A percentile compares a stretch with the other conserved stretches of the same genome.
These are phyloP conservation scores for Stercorarius parasiticus DNA, from an alignment of 2,113 vertebrate genomes.

Conservation along the genomic window DNA sequence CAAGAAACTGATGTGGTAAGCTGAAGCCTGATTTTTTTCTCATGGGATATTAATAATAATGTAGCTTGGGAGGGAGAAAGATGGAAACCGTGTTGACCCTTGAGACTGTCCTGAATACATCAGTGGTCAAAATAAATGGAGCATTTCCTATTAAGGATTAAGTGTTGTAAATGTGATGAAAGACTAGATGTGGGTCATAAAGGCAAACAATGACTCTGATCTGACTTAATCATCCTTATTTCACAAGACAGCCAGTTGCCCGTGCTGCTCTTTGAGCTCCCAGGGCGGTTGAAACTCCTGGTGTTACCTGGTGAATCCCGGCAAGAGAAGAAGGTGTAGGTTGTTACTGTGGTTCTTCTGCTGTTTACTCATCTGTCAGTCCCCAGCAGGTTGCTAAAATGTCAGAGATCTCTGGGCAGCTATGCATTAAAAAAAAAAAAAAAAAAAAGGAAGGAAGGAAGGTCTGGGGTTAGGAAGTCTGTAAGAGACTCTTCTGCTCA, in stretches of 20 bases:
- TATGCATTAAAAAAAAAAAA: not conserved
- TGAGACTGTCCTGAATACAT: slow-evolving; percentile 1
- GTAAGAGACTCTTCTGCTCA: not conserved
- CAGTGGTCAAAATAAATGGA: slow-evolving; percentile 25
- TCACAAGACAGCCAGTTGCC: not conserved
- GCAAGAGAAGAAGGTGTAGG: not conserved
- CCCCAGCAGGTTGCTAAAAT: not conserved
- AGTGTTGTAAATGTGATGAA: slow-evolving; percentile 32
- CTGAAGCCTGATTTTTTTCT: slow-evolving; percentile 7
- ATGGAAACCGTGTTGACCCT: not conserved
- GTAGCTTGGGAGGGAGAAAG: slow-evolving; percentile 7
- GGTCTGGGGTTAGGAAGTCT: not conserved
- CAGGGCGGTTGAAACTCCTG: not conserved
- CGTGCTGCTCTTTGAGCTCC: not conserved
- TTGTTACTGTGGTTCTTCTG: not conserved
- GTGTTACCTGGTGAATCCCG: not conserved
- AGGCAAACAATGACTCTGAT: slow-evolving; percentile 15
- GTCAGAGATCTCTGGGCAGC: not conserved
- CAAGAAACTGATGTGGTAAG: not conserved
- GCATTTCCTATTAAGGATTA: slow-evolving; percentile 35
- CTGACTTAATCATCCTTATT: slow-evolving; percentile 30
- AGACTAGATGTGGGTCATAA: not conserved
- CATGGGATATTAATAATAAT: not conserved
- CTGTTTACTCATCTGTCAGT: not conserved
- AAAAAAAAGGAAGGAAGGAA: not conserved